Conservation (phyloP, 1,140 invertebrate species). For the Uloborus diversus region DNA sequence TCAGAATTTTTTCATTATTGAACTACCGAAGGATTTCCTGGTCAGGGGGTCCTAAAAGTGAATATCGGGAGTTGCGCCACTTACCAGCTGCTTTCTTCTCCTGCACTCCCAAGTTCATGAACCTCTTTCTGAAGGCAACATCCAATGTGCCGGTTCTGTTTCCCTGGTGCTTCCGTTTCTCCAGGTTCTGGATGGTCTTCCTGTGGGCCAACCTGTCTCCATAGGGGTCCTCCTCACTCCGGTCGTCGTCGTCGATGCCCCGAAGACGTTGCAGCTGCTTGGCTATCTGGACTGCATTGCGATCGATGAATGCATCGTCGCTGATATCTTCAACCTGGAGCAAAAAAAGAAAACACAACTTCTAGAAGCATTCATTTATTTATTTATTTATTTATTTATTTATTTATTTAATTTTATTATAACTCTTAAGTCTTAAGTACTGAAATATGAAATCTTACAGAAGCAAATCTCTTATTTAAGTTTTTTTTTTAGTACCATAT, state of each 20-base stretch:
- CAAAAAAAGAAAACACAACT: background rate
- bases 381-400: background rate
- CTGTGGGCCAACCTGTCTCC: constrained; percentile 83
- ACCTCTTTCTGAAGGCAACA: constrained; percentile 91
- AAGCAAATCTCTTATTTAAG: too few relatives aligned
- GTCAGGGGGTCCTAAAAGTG: too few relatives aligned
- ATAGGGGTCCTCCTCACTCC: constrained; percentile 77
- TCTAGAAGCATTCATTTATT: background rate
- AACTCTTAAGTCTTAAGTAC: too few relatives aligned
- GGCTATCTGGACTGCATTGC: constrained; percentile 92
- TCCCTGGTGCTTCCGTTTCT: constrained; percentile 82
- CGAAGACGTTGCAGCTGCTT: constrained; percentile 79
- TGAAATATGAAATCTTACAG: too few relatives aligned
- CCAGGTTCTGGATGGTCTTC: constrained; percentile 90
- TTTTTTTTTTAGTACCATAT: too few relatives aligned
- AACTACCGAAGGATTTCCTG: too few relatives aligned
- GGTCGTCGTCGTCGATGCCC: constrained; percentile 74
- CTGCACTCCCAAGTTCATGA: constrained; percentile 83
- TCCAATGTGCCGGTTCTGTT: constrained; percentile 87
- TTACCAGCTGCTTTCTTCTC: constrained; percentile 54
- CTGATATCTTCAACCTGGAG: constrained; percentile 82
- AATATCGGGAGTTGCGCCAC: too few relatives aligned
- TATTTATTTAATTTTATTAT: background rate
- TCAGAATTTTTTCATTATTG: too few relatives aligned
- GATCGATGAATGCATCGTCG: constrained; percentile 86